Conservation (phyloP, 2,888 invertebrate genomes). For the Tryphoninae sp. region DNA sequence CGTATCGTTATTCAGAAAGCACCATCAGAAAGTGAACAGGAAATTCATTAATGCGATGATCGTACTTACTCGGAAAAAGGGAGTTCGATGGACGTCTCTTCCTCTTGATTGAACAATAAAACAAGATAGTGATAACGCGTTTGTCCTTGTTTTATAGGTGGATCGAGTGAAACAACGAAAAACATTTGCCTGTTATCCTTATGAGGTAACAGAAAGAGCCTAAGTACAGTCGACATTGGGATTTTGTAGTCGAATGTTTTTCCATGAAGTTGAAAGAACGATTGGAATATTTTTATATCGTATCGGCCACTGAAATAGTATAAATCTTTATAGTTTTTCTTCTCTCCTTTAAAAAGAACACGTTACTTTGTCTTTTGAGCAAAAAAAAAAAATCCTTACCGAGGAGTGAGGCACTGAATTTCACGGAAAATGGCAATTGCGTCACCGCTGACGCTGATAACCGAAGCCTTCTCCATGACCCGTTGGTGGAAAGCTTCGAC, state of each 20-base stretch:
- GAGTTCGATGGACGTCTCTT: slow-evolving; percentile 94
- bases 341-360: not conserved
- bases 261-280: slow-evolving; percentile 96
- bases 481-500: slow-evolving; percentile 98
- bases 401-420: slow-evolving; percentile 98
- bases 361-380: slow-evolving; percentile 13
- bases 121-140: slow-evolving; percentile 98
- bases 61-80: slow-evolving; percentile 93
- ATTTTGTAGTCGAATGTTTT: slow-evolving; percentile 99
- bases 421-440: slow-evolving; percentile 98
- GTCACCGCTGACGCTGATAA: slow-evolving; percentile 98
- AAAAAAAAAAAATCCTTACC: slow-evolving; percentile 83
- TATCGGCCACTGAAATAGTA: slow-evolving; percentile 91
- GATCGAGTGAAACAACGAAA: slow-evolving; percentile 97
- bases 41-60: slow-evolving; percentile 26
- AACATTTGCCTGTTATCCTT: slow-evolving; percentile 99
- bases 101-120: slow-evolving; percentile 96
- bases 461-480: slow-evolving; percentile 95
- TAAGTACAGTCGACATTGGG: slow-evolving; percentile 97
- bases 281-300: slow-evolving; percentile 96
- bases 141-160: slow-evolving; percentile 99
- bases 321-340: slow-evolving; percentile 9
- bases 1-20: not conserved
- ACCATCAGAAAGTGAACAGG: slow-evolving; percentile 35
- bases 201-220: slow-evolving; percentile 97